phyloP scores from a whole-genome alignment of 2,797 vertebrate species.

The Odontamblyopus rebecca region DNA sequence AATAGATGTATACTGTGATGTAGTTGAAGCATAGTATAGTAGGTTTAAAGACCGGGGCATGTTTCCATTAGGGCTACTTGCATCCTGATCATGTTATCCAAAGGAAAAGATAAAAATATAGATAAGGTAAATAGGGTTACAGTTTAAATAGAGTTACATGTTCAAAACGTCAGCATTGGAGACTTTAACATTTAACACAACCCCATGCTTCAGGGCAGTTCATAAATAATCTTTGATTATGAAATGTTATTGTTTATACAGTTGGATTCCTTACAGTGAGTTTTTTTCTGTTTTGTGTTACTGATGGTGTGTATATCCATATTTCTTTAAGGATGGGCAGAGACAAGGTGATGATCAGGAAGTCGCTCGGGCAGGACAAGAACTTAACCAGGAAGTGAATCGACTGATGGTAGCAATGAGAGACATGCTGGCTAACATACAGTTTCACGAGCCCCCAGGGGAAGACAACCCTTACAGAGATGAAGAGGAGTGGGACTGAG shows the following conservation, averaged over 20 bases:
- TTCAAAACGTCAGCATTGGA: conserved; percentile 9
- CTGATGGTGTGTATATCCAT: background rate
- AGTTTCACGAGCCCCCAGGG: conserved; percentile 88
- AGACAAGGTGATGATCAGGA: conserved; percentile 83
- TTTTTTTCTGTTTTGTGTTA: background rate
- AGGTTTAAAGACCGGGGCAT: conserved; percentile 12
- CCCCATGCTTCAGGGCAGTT: background rate
- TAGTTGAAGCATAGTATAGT: background rate
- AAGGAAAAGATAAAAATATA: conserved; percentile 51
- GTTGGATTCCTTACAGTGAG: background rate
- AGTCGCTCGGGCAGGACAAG: conserved; percentile 84
- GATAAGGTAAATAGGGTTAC: conserved; percentile 47
- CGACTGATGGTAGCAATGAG: conserved; percentile 95
- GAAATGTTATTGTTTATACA: background rate
- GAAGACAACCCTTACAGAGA: conserved; percentile 89
- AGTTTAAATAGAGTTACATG: conserved; percentile 12
- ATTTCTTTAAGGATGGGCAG: conserved; percentile 74
- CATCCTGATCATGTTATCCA: conserved; percentile 46
- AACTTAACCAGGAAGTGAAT: conserved; percentile 93
- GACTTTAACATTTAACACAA: conserved; percentile 8
- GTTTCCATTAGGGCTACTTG: conserved; percentile 32
- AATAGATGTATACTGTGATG: background rate
- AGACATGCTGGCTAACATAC: conserved; percentile 97
- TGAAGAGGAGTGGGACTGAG: conserved; percentile 88
- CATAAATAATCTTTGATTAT: background rate